Base-by-base conservation (phyloP, 2,888 invertebrate species). In the Cephus runcator region DNA sequence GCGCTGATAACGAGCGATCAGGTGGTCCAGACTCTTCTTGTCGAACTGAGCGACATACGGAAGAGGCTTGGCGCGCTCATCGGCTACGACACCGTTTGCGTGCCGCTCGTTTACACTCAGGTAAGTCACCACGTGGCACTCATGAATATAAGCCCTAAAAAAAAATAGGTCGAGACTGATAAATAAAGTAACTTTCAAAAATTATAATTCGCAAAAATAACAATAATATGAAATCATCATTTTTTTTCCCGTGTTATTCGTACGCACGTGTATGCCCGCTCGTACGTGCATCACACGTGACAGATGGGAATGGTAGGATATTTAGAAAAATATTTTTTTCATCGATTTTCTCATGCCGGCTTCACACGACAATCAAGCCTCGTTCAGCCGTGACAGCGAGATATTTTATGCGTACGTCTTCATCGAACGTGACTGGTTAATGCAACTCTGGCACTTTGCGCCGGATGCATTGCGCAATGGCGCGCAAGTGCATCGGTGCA, bases 81-180 rank as follows among this genome's bases (percentile, higher is more conserved):
- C 88, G 97, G 97, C 78, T 97, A 97, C 91, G 97, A 97, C 92
- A 97, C 97, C 75, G 97, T 98, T 85, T 97, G 97, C 92, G 97
- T 98, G 83, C 98, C 98, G 77, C 94, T 98, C 77, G 97, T 98
- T 79, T 98, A 98, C 91, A 97, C 97, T 36, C 97, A 97, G 95
- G 97, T 96, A 90, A 93, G 91, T 86, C 75, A n/a, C 12, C 69
- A 0, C 6, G 6, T 9, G 40, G 23, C 9, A 2, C 4, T 56
- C 23, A 9, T 6, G 6, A 56, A 6, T 56, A 2, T 23, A 6
- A 0, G 6, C 23, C 9, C 23, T 23, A 15, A 56, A 23, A 15
- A 40, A 56, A 56, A 9, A 23, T 9, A 23, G 9, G 0, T 6
- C 40, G 9, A 56, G 23, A 56, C 1, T 9, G 40, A 6, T 6